Evolutionary conservation across 2,888 invertebrate species (phyloP), one percentile per base, ranked within the genome.

Genomic region (Automeris io): DNA sequence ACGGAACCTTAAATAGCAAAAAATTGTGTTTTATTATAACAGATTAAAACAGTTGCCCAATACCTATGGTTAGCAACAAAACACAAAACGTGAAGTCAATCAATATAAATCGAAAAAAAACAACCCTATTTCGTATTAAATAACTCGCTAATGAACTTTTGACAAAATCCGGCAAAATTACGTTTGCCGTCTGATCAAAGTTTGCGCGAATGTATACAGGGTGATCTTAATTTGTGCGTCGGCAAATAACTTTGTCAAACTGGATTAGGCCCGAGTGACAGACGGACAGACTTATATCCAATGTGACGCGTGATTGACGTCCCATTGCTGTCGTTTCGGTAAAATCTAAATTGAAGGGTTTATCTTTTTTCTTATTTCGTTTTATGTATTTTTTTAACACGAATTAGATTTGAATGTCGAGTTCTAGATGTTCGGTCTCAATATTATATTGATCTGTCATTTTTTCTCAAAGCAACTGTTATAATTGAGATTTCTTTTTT

Each of bases 291-390:
- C 58, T 59, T 61, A 67, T 61, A 67, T 68, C 65, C 65, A 51
- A 48, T 64, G 38, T 71, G 74, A 74, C 70, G 62, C 51, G 52
- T 70, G 73, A 74, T 65, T 67, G 74, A 73, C 73, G 52, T 45
- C 49, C 44, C 50, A 47, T 51, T 50, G 51, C 44, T 45, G 51
- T 50, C 51, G 41, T 41, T 42, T 40, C 18, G 25, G 23, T 23
- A 33, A 18, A 29, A 21, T n/a, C 31, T 9, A 16, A 25, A 24
- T 57, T 59, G 55, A 59, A 52, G 59, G 59, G 54, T 55, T 58
- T 52, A 58, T 55, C 59, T 47, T 21, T 11, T n/a, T 22, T 29
- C 4, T 29, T 3, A 8, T 29, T 29, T 16, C 16, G 16, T 29
- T 16, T 13, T n/a, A n/a, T n/a, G 16, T 29, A 9, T 29, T 2